Percentiles rank a stretch among this genome's conserved stretches.
These are phyloP conservation scores for Pinna nobilis DNA, from an alignment of 1,140 invertebrate species.

Conservation along the genomic window DNA sequence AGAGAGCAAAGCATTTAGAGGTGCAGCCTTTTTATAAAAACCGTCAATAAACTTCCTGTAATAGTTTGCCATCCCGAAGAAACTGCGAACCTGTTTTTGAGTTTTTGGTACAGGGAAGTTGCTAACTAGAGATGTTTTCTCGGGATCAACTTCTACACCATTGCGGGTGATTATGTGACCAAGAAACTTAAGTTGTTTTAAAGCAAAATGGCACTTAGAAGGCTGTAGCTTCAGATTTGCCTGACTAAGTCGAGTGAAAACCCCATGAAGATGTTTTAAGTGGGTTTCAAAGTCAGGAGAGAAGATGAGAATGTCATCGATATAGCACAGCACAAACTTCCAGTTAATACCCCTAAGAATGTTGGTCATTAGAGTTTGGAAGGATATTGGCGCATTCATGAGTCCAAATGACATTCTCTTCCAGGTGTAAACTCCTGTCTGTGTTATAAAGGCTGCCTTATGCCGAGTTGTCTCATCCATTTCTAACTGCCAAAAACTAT, in stretches of 20 bases:
- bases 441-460: background rate
- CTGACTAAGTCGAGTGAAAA: too few relatives aligned
- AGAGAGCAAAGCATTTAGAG: background rate
- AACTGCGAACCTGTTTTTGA: background rate
- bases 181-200: background rate
- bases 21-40: background rate
- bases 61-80: background rate
- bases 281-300: background rate
- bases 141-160: too few relatives aligned
- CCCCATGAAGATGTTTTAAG: background rate
- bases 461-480: conserved; percentile 32
- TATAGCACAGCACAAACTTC: background rate
- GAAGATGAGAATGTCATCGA: background rate
- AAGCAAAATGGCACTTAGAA: conserved; percentile 46
- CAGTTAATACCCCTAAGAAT: background rate
- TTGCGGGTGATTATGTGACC: conserved; percentile 38
- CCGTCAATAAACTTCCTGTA: conserved; percentile 5
- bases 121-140: conserved; percentile 23
- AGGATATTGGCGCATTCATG: too few relatives aligned
- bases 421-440: conserved; percentile 4
- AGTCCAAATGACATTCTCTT: conserved; percentile 24
- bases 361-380: too few relatives aligned
- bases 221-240: conserved; percentile 34
- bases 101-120: conserved; percentile 39
- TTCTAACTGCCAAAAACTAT: conserved; percentile 30